Conservation (phyloP, 1,140 invertebrate species). For the Magallana ariakensis region DNA sequence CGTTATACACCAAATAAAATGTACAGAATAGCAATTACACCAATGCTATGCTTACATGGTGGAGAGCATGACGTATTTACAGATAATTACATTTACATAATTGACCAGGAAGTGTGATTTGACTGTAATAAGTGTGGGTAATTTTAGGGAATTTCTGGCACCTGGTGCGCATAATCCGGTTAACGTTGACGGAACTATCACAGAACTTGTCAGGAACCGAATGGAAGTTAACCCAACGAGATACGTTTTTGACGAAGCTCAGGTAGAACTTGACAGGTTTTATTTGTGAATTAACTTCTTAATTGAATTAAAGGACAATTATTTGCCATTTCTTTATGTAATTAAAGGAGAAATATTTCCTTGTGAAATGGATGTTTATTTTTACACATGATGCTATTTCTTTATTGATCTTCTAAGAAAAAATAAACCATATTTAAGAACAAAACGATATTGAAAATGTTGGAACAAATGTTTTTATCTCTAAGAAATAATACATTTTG, state of each 20-base stretch:
- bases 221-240: constrained; percentile 86
- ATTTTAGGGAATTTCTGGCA: constrained; percentile 91
- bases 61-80: background rate
- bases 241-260: constrained; percentile 98
- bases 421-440: too few relatives aligned
- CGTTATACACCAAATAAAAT: background rate
- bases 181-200: constrained; percentile 92
- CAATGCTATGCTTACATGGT: background rate
- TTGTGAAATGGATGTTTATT: too few relatives aligned
- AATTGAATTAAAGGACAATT: background rate
- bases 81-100: constrained; percentile 22
- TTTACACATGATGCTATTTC: too few relatives aligned
- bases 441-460: too few relatives aligned
- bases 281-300: background rate
- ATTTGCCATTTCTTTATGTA: too few relatives aligned
- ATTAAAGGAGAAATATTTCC: too few relatives aligned
- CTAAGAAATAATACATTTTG: too few relatives aligned
- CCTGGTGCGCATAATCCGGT: constrained; percentile 96
- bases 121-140: background rate
- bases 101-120: background rate
- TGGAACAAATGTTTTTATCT: too few relatives aligned
- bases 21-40: background rate
- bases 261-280: constrained; percentile 83
- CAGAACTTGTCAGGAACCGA: constrained; percentile 75
- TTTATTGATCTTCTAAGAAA: too few relatives aligned